Evolutionary conservation across 2,113 vertebrate species (phyloP).

Genomic region (Pelobates fuscus): DNA sequence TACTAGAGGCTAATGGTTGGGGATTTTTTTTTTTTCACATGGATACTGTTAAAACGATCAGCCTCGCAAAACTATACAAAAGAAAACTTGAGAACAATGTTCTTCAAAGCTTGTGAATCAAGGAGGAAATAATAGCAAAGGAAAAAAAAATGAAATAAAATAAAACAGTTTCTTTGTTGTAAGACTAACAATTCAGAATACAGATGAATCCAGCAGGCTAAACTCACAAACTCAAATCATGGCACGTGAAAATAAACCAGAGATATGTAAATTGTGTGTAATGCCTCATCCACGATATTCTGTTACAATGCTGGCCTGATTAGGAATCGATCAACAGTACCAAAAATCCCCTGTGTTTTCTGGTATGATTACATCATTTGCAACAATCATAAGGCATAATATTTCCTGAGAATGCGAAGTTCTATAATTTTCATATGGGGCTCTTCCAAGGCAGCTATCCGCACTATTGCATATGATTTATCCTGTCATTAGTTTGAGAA

Average conservation of each 20-base stretch:
- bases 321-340: slow-evolving; percentile 56
- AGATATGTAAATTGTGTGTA: slow-evolving; percentile 54
- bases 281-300: slow-evolving; percentile 61
- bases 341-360: slow-evolving; percentile 53
- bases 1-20: slow-evolving; percentile 44
- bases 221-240: slow-evolving; percentile 57
- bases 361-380: slow-evolving; percentile 66
- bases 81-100: slow-evolving; percentile 49
- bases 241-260: slow-evolving; percentile 57
- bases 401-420: slow-evolving; percentile 70
- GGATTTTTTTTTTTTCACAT: slow-evolving; percentile 29
- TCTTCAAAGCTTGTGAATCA: slow-evolving; percentile 34
- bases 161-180: slow-evolving; percentile 32
- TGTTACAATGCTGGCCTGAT: slow-evolving; percentile 60
- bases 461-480: slow-evolving; percentile 74
- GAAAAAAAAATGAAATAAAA: slow-evolving; percentile 13
- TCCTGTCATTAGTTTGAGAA: slow-evolving; percentile 81
- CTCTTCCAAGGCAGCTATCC: slow-evolving; percentile 66
- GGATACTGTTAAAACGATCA: slow-evolving; percentile 51
- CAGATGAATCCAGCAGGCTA: slow-evolving; percentile 25
- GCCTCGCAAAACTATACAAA: slow-evolving; percentile 39
- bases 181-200: slow-evolving; percentile 23
- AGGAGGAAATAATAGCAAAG: not conserved
- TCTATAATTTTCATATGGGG: slow-evolving; percentile 71
- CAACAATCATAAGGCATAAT: slow-evolving; percentile 66